Percentiles rank a stretch among this genome's conserved stretches.
phyloP scores from a whole-genome alignment of 2,888 invertebrate species.

The Cerastis leucographa region DNA sequence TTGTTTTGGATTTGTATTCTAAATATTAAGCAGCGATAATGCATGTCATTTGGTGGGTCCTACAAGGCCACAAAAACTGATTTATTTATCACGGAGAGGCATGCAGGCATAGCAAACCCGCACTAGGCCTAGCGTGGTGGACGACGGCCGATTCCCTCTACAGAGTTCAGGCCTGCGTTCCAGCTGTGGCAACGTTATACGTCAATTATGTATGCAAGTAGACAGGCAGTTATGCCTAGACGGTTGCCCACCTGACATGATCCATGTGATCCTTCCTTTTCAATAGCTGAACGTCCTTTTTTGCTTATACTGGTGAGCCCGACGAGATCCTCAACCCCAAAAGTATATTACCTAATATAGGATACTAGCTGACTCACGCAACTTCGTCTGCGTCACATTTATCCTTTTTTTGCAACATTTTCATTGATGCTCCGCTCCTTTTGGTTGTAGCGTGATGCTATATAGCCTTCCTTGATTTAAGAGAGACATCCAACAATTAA shows the following conservation, averaged over 20 bases:
- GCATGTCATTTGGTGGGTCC: too few species aligned
- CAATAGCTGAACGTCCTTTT: not conserved
- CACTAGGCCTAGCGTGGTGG: not conserved
- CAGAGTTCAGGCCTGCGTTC: not conserved
- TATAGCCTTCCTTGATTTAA: too few species aligned
- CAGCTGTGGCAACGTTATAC: not conserved
- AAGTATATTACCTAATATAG: too few species aligned
- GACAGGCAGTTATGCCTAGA: not conserved
- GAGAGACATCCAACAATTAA: too few species aligned
- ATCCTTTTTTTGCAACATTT: too few species aligned
- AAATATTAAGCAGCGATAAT: not conserved
- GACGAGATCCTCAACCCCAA: too few species aligned
- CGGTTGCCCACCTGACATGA: not conserved
- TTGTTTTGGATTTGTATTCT: constrained; percentile 1
- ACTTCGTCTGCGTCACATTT: too few species aligned
- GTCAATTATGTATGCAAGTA: not conserved
- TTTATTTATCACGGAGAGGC: not conserved
- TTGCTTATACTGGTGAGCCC: not conserved
- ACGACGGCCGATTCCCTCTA: not conserved
- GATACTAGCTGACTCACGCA: too few species aligned
- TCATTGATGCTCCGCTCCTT: too few species aligned
- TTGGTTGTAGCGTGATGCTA: too few species aligned
- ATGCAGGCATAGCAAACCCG: not conserved
- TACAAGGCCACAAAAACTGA: not conserved
- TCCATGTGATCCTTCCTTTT: not conserved